Conservation (phyloP, 2,797 vertebrate species). For the Eutrigla gurnardus region DNA sequence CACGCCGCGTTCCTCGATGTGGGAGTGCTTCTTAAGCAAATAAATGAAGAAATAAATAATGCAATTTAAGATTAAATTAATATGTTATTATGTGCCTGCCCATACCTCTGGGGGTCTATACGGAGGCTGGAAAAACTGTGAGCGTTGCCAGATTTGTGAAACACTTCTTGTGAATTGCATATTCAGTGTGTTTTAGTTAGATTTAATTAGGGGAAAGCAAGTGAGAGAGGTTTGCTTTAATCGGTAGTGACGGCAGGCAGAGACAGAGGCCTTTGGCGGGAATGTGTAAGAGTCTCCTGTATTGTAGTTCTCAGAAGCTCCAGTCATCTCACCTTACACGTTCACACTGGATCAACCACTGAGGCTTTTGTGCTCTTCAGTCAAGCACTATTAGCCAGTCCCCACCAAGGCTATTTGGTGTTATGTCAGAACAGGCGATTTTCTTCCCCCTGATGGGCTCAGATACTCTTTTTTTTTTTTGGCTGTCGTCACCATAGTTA, state of each 20-base stretch:
- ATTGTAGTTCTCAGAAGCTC: conserved; percentile 41
- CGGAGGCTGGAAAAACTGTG: conserved; percentile 54
- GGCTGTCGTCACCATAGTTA: conserved; percentile 75
- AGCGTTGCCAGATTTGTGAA: conserved; percentile 65
- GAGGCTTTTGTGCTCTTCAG: conserved; percentile 55
- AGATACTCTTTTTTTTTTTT: conserved; percentile 42
- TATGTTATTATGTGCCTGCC: conserved; percentile 66
- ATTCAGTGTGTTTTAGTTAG: conserved; percentile 58
- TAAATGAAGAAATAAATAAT: conserved; percentile 72
- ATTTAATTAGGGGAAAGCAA: conserved; percentile 64
- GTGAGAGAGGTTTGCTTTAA: conserved; percentile 61
- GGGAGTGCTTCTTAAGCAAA: conserved; percentile 57
- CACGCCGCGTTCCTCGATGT: conserved; percentile 48
- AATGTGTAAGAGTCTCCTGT: conserved; percentile 59
- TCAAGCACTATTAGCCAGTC: conserved; percentile 46
- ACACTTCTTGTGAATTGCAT: conserved; percentile 57
- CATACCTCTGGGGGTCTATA: conserved; percentile 59
- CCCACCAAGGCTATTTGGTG: conserved; percentile 46
- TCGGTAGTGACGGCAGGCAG: conserved; percentile 42
- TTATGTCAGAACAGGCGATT: conserved; percentile 55
- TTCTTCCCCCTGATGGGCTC: conserved; percentile 55
- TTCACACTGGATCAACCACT: conserved; percentile 52
- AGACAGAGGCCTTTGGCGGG: conserved; percentile 56
- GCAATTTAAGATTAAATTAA: conserved; percentile 69
- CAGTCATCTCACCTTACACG: conserved; percentile 68